A percentile compares a stretch with the other conserved stretches of the same genome.
Conservation (phyloP, 2,888 invertebrate species). For the Chirona hameri region DNA sequence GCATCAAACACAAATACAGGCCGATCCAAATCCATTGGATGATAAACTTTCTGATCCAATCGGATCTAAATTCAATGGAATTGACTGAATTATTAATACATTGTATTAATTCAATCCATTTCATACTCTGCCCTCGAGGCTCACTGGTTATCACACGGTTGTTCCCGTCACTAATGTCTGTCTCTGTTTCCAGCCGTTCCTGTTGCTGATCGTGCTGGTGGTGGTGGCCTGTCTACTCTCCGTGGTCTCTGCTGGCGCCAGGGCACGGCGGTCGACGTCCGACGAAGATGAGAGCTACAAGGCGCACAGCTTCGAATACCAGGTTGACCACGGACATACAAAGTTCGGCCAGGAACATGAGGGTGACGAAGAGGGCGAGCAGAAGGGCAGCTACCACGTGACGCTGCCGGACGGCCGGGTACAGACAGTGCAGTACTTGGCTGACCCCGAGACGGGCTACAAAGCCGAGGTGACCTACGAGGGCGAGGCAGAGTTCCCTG, state of each 20-base stretch:
- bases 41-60: too few species aligned
- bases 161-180: too few species aligned
- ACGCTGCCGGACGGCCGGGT: neutral
- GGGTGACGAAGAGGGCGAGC: neutral
- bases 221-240: neutral
- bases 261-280: neutral
- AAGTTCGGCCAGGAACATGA: neutral
- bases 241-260: neutral
- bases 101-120: too few species aligned
- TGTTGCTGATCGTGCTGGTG: neutral
- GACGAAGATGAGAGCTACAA: neutral
- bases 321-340: neutral
- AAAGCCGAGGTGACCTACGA: slow-evolving; percentile 3
- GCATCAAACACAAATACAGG: too few species aligned
- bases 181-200: neutral
- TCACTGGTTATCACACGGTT: too few species aligned
- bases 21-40: too few species aligned
- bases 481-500: neutral
- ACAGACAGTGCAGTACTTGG: neutral
- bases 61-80: too few species aligned
- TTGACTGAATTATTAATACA: too few species aligned
- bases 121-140: too few species aligned
- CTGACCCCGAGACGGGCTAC: neutral
- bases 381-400: neutral
- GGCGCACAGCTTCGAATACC: neutral